Base-by-base conservation (phyloP, 2,888 invertebrate genomes). In the Orthosia gracilis region DNA sequence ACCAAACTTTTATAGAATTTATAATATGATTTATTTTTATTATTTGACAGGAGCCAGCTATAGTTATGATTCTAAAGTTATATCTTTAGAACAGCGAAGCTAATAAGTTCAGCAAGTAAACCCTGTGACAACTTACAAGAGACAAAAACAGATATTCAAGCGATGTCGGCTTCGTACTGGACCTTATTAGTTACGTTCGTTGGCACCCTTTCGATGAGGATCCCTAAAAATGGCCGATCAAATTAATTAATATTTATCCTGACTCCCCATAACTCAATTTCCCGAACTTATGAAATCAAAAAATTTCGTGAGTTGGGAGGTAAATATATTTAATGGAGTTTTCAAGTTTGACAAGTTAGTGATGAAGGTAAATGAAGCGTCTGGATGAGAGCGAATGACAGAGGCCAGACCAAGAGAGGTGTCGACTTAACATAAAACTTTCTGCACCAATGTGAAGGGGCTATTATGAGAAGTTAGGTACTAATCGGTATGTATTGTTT, bases 301-400 rank as follows among this genome's bases (percentile, higher is more conserved):
- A 59, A 65, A 73, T 13, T 47, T 52, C 7, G 45, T 66, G 21
- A 45, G 21, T 45, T 4, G 50, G 15, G 17, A 52, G 49, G 65
- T 71, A 58, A 63, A 76, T 69, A 73, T 66, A 66, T 47, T 77
- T 69, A 78, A 69, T 73, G 61, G 69, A 73, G 63, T 78, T 69
- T 73, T 67, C 55, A 50, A 82, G 78, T 78, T 82, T 78, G 82
- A 80, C 82, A 80, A 69, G 78, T 78, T 69, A 40, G 50, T 82
- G 78, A 80, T 40, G 82, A 73, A 80, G 80, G 82, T 82, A 77
- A 80, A 80, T 69, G 55, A 82, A 72, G 40, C 54, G 52, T 54
- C 65, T 63, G 58, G 57, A 52, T 73, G 26, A 12, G 45, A 58
- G 23, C 13, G 45, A 68, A 58, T 63, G 69, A 73, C 82, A 78